phyloP scores from a whole-genome alignment of 2,113 vertebrate genomes.

The Eublepharis macularius region DNA sequence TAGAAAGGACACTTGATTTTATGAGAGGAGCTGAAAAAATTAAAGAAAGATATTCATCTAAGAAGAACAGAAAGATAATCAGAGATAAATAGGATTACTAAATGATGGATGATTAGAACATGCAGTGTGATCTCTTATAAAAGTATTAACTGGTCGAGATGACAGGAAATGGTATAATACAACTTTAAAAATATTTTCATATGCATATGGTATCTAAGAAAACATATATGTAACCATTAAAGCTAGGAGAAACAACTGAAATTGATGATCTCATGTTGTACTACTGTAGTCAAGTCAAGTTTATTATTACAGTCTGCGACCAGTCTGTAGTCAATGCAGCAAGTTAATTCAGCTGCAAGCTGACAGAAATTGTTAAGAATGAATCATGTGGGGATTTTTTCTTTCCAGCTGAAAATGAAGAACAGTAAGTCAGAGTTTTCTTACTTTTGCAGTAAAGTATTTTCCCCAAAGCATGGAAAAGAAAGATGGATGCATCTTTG shows the following conservation, averaged over 20 bases:
- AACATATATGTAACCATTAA: not conserved
- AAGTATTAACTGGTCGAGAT: not conserved
- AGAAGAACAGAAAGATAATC: too few relatives aligned
- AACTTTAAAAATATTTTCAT: not conserved
- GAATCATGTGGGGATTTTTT: not conserved
- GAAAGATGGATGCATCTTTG: constrained; percentile 92
- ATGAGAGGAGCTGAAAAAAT: too few relatives aligned
- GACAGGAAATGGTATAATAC: not conserved
- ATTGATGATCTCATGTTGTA: not conserved
- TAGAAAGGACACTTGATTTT: too few relatives aligned
- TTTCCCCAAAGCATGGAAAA: constrained; percentile 96
- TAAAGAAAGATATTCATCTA: too few relatives aligned
- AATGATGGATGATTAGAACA: not conserved
- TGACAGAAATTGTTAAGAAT: not conserved
- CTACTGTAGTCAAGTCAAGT: not conserved
- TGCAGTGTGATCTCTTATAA: not conserved
- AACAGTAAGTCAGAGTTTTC: constrained; percentile 47
- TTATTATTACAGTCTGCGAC: too few relatives aligned
- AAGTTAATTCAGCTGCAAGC: not conserved
- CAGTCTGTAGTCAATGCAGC: not conserved
- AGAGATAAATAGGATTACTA: too few relatives aligned
- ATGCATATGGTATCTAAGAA: not conserved
- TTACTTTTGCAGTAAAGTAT: constrained; percentile 97
- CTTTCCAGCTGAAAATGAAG: not conserved
- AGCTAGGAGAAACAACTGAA: not conserved